A percentile compares a stretch with the other conserved stretches of the same genome.
phyloP scores from a whole-genome alignment of 1,140 invertebrate species.

The Atta cephalotes region DNA sequence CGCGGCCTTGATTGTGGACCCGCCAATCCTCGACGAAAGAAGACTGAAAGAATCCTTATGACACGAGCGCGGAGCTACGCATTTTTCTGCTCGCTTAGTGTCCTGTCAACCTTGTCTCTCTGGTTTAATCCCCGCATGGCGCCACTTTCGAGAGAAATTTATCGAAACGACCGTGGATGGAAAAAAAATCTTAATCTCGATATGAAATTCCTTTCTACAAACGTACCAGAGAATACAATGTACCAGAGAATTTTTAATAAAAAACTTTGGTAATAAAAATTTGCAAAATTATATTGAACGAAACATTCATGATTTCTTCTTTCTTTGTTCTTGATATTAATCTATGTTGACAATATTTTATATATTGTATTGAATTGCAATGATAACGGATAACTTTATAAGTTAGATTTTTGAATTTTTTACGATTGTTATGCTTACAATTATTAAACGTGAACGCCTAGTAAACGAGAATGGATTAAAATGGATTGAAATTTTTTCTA shows the following conservation, averaged over 20 bases:
- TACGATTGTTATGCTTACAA: no score
- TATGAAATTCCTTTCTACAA: slow-evolving; percentile 4
- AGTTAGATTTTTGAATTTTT: neutral
- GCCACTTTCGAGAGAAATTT: slow-evolving; percentile 51
- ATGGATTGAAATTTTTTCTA: no score
- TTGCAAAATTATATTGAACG: neutral
- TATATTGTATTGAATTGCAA: neutral
- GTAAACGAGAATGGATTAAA: no score
- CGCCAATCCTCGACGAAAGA: neutral
- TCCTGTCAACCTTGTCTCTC: slow-evolving; percentile 58
- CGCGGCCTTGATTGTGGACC: slow-evolving; percentile 46
- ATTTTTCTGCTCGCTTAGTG: slow-evolving; percentile 58
- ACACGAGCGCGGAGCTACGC: neutral
- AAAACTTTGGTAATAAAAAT: neutral
- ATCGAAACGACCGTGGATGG: slow-evolving; percentile 39
- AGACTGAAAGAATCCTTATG: slow-evolving; percentile 24
- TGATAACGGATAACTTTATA: neutral
- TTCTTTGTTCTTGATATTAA: neutral
- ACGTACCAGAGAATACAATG: no score
- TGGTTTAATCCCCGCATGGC: slow-evolving; percentile 26
- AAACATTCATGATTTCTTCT: neutral
- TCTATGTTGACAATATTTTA: neutral
- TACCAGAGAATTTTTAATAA: neutral
- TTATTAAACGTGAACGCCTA: neutral
- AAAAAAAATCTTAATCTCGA: slow-evolving; percentile 8